phyloP scores from a whole-genome alignment of 2,888 invertebrate species.

The Trissonchulus latispiculum region DNA sequence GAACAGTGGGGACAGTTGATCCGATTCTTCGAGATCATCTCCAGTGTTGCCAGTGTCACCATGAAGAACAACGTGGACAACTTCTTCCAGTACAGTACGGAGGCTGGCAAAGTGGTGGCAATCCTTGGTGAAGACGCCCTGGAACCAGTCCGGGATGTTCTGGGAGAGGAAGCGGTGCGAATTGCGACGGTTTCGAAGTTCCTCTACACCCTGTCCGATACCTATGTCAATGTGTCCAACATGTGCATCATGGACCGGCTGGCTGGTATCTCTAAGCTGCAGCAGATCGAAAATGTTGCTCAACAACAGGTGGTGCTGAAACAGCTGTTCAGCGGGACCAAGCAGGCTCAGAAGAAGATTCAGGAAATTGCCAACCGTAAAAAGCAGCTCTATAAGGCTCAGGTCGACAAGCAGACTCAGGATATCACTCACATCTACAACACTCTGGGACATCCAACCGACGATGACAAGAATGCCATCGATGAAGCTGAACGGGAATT shows the following conservation, averaged over 20 bases:
- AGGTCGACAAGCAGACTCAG: neutral
- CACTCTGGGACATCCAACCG: neutral
- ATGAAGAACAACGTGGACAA: conserved; percentile 7
- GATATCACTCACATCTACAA: neutral
- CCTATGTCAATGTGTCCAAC: conserved; percentile 18
- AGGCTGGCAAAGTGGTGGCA: neutral
- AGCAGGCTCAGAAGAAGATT: neutral
- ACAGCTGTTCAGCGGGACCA: neutral
- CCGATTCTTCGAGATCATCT: conserved; percentile 3
- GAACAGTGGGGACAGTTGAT: conserved; percentile 18
- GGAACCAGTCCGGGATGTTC: neutral
- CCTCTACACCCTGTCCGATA: conserved; percentile 16
- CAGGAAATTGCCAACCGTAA: neutral
- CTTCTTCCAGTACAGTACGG: conserved; percentile 3
- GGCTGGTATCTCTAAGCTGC: neutral
- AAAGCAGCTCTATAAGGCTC: neutral
- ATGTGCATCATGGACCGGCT: conserved; percentile 16
- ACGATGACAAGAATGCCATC: neutral
- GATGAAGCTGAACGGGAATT: neutral
- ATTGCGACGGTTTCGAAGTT: conserved; percentile 2
- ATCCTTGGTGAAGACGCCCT: neutral
- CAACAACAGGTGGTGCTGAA: neutral
- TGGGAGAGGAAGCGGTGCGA: neutral
- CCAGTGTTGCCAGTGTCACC: conserved; percentile 17
- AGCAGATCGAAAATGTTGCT: neutral